Evolutionary conservation across 2,888 invertebrate species (phyloP), one percentile per base, ranked within the genome.

Genomic region (Orthosia gracilis): DNA sequence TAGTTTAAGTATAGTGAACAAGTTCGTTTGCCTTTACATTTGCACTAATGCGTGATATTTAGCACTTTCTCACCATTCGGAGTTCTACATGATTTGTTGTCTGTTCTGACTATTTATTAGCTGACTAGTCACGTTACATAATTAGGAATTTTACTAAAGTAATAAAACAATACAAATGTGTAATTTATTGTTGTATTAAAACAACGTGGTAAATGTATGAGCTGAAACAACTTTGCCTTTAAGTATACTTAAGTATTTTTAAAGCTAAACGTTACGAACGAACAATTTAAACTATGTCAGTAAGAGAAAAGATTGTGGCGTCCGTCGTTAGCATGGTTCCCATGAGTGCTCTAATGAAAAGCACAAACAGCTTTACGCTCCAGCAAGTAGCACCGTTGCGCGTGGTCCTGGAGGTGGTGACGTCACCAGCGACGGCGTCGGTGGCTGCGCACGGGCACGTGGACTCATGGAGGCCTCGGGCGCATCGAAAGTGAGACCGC

Each of bases 401-500:
- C 88, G 86, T 90, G 87, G 91, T 92, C 91, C 92, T 91, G 92
- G 71, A 90, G 91, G 85, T 78, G 90, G 88, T 96, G 96, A 95
- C 95, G 95, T 95, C 94, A 96, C 85, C 91, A 87, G 74, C 88
- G 91, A 85, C 91, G 88, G 88, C 91, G 90, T 88, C 91, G 89
- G 87, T 88, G 92, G 90, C 91, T 89, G 92, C 92, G 92, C 93
- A 90, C 91, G 91, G 94, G 95, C 95, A 95, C 95, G 94, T 95
- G 94, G 94, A 92, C 91, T 91, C 90, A 87, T 87, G 88, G 93
- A 92, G 93, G 94, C 93, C 94, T 94, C 94, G 92, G 92, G 91
- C 94, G 93, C 95, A 95, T 93, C 92, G 95, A 95, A 94, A 95
- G 96, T 96, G 96, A 96, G 94, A 94, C 95, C 91, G 92, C 92